A percentile compares a stretch with the other conserved stretches of the same genome.
Evolutionary conservation across 2,797 vertebrate genomes (phyloP).

Genomic region (Sandelia bainsii): DNA sequence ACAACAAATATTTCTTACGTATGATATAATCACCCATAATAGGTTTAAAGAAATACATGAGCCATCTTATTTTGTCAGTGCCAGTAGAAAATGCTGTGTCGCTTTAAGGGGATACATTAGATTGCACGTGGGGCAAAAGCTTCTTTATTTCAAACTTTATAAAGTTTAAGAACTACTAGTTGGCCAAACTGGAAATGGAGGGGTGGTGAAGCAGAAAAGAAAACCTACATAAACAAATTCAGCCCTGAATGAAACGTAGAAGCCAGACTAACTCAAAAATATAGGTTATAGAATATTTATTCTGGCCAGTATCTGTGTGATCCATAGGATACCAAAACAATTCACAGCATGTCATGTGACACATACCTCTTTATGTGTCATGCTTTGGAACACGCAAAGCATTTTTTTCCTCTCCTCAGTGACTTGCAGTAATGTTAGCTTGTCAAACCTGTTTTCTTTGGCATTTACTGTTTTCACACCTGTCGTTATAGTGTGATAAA

Average conservation of each 20-base stretch:
- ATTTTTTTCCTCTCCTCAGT: background rate
- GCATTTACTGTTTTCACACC: constrained; percentile 12
- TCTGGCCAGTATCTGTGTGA: background rate
- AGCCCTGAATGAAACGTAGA: background rate
- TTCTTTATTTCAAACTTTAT: background rate
- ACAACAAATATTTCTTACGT: background rate
- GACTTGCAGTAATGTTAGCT: constrained; percentile 32
- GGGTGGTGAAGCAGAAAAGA: background rate
- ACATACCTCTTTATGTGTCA: too few relatives aligned
- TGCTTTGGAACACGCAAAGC: too few relatives aligned
- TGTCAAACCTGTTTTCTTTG: constrained; percentile 58
- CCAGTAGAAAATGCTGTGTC: background rate
- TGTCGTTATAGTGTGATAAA: background rate
- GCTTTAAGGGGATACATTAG: background rate
- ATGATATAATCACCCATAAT: background rate
- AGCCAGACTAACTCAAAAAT: background rate
- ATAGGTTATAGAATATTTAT: background rate
- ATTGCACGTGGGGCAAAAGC: background rate
- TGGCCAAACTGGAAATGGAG: background rate
- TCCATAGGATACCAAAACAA: too few relatives aligned
- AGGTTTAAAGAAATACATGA: background rate
- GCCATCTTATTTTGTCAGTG: background rate
- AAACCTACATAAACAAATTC: background rate
- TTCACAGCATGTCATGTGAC: too few relatives aligned
- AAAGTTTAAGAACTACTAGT: background rate